Conservation (phyloP, 1,140 invertebrate genomes). For the Panonychus citri region DNA sequence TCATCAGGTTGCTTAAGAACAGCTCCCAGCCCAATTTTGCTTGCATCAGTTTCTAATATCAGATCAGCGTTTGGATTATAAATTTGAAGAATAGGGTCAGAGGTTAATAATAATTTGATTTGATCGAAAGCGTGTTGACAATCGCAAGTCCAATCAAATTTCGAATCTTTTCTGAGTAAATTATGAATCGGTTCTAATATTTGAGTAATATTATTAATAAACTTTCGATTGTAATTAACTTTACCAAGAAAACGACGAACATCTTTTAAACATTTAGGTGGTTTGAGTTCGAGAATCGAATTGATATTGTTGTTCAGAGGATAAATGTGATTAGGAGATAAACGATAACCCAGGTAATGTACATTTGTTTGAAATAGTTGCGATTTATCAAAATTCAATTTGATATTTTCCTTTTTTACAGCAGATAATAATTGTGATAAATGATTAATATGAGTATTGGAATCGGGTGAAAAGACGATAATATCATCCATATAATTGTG, state of each 20-base stretch:
- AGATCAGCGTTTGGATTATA: slow-evolving; percentile 1
- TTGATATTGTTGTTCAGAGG: slow-evolving; percentile 3
- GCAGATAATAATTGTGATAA: slow-evolving; percentile 2
- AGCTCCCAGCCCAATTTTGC: slow-evolving; percentile 7
- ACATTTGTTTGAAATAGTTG: slow-evolving; percentile 2
- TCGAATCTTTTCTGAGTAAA: slow-evolving; percentile 15
- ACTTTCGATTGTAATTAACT: slow-evolving; percentile 24
- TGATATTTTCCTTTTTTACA: neutral
- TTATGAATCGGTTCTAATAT: slow-evolving; percentile 13
- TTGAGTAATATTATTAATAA: slow-evolving; percentile 21
- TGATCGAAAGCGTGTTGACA: slow-evolving; percentile 9
- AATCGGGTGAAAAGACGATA: slow-evolving; percentile 15
- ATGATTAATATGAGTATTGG: slow-evolving; percentile 7
- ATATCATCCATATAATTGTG: slow-evolving; percentile 21
- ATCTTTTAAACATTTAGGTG: neutral
- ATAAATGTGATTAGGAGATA: slow-evolving; percentile 1
- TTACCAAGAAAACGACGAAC: slow-evolving; percentile 25
- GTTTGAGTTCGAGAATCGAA: neutral
- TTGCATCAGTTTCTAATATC: slow-evolving; percentile 10
- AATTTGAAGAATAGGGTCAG: slow-evolving; percentile 3
- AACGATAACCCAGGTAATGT: slow-evolving; percentile 9
- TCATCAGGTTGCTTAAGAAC: slow-evolving; percentile 12
- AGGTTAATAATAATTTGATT: slow-evolving; percentile 7
- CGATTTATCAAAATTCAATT: slow-evolving; percentile 11
- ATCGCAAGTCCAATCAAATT: slow-evolving; percentile 11